These are phyloP conservation scores for Drosophila colorata DNA, from an alignment of 2,888 invertebrate species.

Conservation along the genomic window DNA sequence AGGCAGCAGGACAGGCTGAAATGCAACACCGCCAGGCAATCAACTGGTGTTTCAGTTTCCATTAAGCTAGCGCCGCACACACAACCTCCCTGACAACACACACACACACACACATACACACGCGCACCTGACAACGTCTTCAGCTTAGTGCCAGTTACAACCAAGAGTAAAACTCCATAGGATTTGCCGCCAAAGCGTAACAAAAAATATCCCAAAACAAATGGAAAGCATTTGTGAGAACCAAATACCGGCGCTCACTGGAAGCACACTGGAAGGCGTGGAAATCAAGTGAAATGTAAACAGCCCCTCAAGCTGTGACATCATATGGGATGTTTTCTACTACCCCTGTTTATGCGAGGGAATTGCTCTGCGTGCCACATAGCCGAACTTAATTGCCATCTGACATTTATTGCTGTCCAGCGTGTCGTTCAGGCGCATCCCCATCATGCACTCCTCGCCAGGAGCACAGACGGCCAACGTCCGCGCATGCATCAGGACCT, in stretches of 20 bases:
- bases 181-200: constrained; percentile 54
- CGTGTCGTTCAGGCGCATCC: constrained; percentile 50
- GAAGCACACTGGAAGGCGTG: constrained; percentile 25
- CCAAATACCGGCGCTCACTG: constrained; percentile 25
- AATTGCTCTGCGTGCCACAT: constrained; percentile 7
- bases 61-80: constrained; percentile 52
- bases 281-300: constrained; percentile 7
- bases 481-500: constrained; percentile 47
- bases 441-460: constrained; percentile 23
- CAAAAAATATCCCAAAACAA: constrained; percentile 72
- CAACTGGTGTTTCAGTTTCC: constrained; percentile 83
- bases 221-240: constrained; percentile 26
- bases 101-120: constrained; percentile 23
- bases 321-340: constrained; percentile 44
- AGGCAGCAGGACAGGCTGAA: constrained; percentile 37
- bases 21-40: constrained; percentile 70
- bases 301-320: constrained; percentile 58
- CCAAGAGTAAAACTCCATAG: constrained; percentile 13
- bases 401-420: constrained; percentile 70
- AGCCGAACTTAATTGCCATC: constrained; percentile 63
- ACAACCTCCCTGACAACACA: constrained; percentile 2
- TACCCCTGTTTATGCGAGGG: constrained; percentile 23
- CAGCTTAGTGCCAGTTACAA: constrained; percentile 47
- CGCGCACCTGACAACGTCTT: constrained; percentile 51
- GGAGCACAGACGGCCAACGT: constrained; percentile 33